These are phyloP conservation scores for Colaptes auratus DNA, from an alignment of 2,113 vertebrate genomes.

Conservation along the genomic window DNA sequence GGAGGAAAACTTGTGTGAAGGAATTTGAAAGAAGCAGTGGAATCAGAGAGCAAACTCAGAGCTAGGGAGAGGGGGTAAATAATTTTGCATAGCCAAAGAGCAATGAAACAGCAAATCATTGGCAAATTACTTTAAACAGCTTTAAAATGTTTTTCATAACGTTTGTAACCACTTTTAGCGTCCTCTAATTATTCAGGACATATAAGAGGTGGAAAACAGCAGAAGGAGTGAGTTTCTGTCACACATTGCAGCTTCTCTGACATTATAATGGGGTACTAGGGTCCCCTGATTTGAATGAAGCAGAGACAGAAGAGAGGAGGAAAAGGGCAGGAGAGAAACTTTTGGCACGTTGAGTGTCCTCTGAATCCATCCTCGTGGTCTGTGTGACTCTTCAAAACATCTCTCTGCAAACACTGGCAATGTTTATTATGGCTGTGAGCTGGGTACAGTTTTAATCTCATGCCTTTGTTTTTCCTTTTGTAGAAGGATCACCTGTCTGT, in stretches of 20 bases:
- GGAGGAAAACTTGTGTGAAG: background rate
- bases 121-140: background rate
- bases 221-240: background rate
- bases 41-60: background rate
- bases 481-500: background rate
- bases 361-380: background rate
- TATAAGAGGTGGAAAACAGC: background rate
- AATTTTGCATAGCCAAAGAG: background rate
- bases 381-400: background rate
- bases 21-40: background rate
- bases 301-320: background rate
- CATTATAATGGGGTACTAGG: background rate
- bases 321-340: background rate
- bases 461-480: background rate
- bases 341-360: background rate
- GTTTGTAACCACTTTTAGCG: background rate
- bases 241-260: fast-evolving
- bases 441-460: background rate
- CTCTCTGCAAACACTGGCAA: background rate
- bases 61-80: background rate
- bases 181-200: background rate
- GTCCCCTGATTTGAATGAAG: background rate
- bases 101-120: background rate
- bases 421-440: background rate
- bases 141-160: background rate